Evolutionary conservation across 2,113 vertebrate species (phyloP).

Genomic region (Zosterops borbonicus): DNA sequence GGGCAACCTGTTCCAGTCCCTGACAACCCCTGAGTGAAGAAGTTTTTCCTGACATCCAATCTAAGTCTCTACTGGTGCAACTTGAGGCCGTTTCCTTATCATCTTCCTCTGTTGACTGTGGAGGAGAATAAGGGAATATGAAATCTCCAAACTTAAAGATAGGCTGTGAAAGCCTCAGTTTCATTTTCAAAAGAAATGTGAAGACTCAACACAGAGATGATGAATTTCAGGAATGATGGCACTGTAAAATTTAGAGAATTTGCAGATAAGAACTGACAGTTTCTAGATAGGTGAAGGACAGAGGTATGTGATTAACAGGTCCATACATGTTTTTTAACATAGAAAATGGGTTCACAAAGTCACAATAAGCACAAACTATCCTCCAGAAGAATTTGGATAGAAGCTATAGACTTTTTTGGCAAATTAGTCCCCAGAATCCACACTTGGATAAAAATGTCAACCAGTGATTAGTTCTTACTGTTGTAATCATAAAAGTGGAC

Average conservation of each 20-base stretch:
- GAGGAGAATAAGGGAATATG: neutral
- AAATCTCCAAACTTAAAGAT: neutral
- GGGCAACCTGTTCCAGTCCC: neutral
- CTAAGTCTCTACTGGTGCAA: neutral
- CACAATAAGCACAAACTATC: neutral
- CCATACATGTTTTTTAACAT: neutral
- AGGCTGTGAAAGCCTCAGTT: neutral
- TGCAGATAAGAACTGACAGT: neutral
- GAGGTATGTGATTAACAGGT: neutral
- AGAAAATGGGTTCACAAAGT: neutral
- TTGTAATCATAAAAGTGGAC: neutral
- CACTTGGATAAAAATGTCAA: neutral
- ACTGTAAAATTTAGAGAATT: neutral
- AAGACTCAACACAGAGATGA: neutral
- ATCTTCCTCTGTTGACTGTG: neutral
- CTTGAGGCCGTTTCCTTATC: neutral
- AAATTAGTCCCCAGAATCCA: neutral
- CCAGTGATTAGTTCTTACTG: neutral
- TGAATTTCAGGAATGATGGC: neutral
- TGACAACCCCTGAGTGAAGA: neutral
- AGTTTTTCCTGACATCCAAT: neutral
- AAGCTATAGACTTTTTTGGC: neutral
- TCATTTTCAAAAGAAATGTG: neutral
- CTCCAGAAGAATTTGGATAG: neutral
- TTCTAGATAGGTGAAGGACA: neutral